These are phyloP conservation scores for Anhinga rufa DNA, from an alignment of 2,113 vertebrate genomes.

Conservation along the genomic window DNA sequence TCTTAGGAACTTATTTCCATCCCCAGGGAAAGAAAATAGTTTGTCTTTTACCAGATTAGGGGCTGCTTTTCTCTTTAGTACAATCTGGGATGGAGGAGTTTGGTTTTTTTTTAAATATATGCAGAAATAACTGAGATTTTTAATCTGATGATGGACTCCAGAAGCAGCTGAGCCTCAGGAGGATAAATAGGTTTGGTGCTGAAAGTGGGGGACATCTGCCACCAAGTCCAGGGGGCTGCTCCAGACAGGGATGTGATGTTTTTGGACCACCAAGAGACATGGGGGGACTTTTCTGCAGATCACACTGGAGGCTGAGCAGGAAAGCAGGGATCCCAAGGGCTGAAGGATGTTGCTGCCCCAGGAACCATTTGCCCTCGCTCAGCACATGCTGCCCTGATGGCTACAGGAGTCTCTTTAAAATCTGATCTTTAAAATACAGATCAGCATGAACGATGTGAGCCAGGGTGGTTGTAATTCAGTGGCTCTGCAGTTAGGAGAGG, in stretches of 20 bases:
- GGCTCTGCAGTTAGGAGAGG: not conserved
- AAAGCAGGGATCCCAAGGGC: not conserved
- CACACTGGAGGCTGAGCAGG: fast-evolving
- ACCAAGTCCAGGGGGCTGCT: not conserved
- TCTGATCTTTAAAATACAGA: not conserved
- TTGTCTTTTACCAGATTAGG: not conserved
- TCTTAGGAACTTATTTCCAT: not conserved
- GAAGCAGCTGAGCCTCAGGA: not conserved
- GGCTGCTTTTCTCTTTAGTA: not conserved
- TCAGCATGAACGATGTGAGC: not conserved
- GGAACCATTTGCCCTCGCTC: not conserved
- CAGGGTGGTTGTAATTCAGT: fast-evolving
- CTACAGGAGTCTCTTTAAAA: not conserved
- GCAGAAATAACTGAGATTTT: not conserved
- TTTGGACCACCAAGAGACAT: not conserved
- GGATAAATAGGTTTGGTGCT: not conserved
- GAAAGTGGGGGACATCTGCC: not conserved
- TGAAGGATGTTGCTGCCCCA: not conserved
- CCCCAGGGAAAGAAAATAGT: constrained; percentile 14
- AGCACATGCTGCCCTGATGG: not conserved
- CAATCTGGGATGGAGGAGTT: not conserved
- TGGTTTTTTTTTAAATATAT: not conserved
- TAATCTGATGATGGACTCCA: not conserved
- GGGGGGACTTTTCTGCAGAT: not conserved
- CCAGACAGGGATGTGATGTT: not conserved